phyloP scores from a whole-genome alignment of 1,140 invertebrate species.

The Metopolophium dirhodum region DNA sequence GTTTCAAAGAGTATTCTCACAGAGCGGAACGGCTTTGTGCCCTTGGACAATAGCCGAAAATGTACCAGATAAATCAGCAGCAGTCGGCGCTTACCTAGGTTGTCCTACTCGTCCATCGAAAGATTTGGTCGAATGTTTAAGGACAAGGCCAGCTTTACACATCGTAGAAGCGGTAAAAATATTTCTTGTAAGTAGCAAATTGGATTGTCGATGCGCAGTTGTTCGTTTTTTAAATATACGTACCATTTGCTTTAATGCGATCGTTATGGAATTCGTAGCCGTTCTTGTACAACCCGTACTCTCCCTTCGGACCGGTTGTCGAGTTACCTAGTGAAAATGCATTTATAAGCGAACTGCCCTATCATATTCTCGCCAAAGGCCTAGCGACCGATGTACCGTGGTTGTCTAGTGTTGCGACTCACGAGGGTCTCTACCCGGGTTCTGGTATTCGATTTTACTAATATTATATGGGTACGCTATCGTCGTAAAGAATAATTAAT shows the following conservation, averaged over 20 bases:
- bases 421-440: constrained; percentile 64
- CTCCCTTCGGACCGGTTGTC: constrained; percentile 69
- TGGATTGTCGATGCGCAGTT: constrained; percentile 14
- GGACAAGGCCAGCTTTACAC: constrained; percentile 68
- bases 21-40: constrained; percentile 71
- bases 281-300: constrained; percentile 69
- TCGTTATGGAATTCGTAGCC: constrained; percentile 60
- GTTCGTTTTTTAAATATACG: not conserved
- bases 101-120: constrained; percentile 69
- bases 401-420: constrained; percentile 62
- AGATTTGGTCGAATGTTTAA: constrained; percentile 76
- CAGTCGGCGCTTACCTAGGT: constrained; percentile 72
- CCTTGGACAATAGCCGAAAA: constrained; percentile 76
- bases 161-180: constrained; percentile 64
- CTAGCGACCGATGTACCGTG: constrained; percentile 63
- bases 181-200: constrained; percentile 64
- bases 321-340: constrained; percentile 65
- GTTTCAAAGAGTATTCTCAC: constrained; percentile 59
- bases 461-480: not conserved
- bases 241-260: not conserved
- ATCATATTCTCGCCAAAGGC: constrained; percentile 62
- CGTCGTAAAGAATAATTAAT: not conserved
- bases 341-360: constrained; percentile 69
- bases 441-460: constrained; percentile 63
- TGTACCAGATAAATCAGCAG: constrained; percentile 71